Evolutionary conservation across 2,113 vertebrate species (phyloP), one percentile per base, ranked within the genome.

Genomic region (Dipodomys merriami): DNA sequence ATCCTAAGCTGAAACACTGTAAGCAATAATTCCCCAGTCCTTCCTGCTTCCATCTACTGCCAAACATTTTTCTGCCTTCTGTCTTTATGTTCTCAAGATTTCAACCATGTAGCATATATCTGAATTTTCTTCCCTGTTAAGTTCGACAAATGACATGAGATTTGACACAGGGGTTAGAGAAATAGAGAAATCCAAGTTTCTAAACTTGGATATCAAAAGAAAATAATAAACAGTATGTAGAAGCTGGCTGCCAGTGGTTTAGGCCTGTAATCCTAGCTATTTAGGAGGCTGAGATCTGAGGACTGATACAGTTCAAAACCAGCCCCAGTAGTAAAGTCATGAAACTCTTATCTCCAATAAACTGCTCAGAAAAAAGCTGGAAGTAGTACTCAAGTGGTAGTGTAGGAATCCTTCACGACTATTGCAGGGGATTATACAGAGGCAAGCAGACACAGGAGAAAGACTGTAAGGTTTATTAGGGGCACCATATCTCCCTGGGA

Each of bases 91-190:
- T 57, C 72, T 81, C 64, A 91, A 2, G 44, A 85, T 76, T 57
- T 81, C 20, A 39, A 62, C 29, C 23, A 71, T 65, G 2, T 85
- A 65, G 3, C 23, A 23, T 91, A 65, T 81, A 16, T 93, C 69
- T 68, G 69, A 68, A 74, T 78, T 62, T 46, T 73, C n/a, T 81
- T 83, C 67, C n/a, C 77, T 83, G 76, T 86, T 33, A 79, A 60
- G 25, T 3, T 62, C 82, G 30, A 44, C 20, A 53, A 67, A 84
- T 39, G 73, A n/a, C 30, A 13, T 46, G 57, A 5, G 12, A n/a
- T 16, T 68, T 86, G 86, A 49, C 46, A 46, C 6, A 9, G 39
- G 2, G 0, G 73, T 85, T 27, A 7, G 22, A 33, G 25, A 73
- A 80, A 60, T 9, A 72, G 19, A 80, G 19, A 86, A 71, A 76